Evolutionary conservation across 2,797 vertebrate species (phyloP).

Genomic region (Taenioides sp.): DNA sequence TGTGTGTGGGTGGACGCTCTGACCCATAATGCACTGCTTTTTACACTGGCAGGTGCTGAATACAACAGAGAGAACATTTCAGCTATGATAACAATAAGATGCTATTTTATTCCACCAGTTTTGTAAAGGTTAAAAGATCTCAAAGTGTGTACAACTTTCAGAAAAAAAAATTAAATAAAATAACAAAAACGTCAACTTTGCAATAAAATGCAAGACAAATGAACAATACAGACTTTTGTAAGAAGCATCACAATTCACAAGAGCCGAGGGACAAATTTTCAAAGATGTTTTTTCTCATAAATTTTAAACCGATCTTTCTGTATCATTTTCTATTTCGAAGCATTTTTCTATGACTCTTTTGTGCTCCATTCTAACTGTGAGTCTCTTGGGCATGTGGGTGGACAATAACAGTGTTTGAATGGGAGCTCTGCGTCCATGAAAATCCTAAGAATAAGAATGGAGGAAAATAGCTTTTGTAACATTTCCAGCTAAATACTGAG

Average conservation of each 20-base stretch:
- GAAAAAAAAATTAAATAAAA: background rate
- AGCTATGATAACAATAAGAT: background rate
- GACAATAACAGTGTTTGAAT: constrained; percentile 18
- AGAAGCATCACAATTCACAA: background rate
- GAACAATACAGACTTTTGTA: no score
- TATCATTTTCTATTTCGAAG: background rate
- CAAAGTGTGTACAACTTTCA: background rate
- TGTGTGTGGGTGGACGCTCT: background rate
- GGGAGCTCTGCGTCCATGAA: constrained; percentile 2
- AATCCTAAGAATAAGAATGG: background rate
- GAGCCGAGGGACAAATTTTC: background rate
- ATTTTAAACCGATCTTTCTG: background rate
- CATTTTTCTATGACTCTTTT: background rate
- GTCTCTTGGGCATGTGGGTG: background rate
- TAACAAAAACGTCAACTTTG: background rate
- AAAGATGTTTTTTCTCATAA: background rate
- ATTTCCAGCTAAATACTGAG: background rate
- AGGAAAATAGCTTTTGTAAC: background rate
- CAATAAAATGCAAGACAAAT: background rate
- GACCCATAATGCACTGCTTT: background rate
- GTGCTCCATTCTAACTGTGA: background rate
- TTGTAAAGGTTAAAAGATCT: background rate
- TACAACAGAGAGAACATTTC: background rate
- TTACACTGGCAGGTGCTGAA: background rate
- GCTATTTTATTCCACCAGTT: background rate